Percentiles rank a stretch among this genome's conserved stretches.
phyloP scores from a whole-genome alignment of 2,888 invertebrate species.

The Ophion costatus region DNA sequence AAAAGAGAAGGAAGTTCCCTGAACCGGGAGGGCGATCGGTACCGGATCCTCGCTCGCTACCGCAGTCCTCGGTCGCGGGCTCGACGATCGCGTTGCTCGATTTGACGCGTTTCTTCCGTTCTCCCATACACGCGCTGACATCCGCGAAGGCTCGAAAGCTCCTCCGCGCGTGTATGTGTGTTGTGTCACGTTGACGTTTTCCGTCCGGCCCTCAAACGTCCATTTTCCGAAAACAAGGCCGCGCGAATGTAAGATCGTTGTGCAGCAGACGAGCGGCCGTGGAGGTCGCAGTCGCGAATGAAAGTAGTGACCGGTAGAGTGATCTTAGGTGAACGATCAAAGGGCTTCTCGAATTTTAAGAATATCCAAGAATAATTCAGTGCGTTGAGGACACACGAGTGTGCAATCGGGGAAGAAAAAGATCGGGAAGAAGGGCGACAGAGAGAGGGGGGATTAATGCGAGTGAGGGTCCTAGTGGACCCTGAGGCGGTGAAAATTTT shows the following conservation, averaged over 20 bases:
- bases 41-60: constrained; percentile 70
- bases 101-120: constrained; percentile 9
- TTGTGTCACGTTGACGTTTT: too few relatives aligned
- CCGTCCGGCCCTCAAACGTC: too few relatives aligned
- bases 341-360: neutral
- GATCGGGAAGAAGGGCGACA: neutral
- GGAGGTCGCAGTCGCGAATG: neutral
- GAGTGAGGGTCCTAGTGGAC: constrained; percentile 66
- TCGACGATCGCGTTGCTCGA: constrained; percentile 60
- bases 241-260: neutral
- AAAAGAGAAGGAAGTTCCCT: constrained; percentile 73
- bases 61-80: constrained; percentile 73
- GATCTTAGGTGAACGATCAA: constrained; percentile 1
- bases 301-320: constrained; percentile 18
- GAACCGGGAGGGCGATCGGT: constrained; percentile 72
- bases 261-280: neutral
- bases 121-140: neutral
- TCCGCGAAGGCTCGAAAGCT: constrained; percentile 15
- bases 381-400: constrained; percentile 23
- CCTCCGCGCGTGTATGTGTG: neutral
- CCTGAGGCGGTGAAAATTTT: constrained; percentile 60
- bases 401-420: constrained; percentile 12
- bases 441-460: constrained; percentile 63
- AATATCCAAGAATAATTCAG: constrained; percentile 14
- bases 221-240: too few relatives aligned